A percentile compares a stretch with the other conserved stretches of the same genome.
These are phyloP conservation scores for Oreortyx pictus DNA, from an alignment of 2,797 vertebrate genomes.

Conservation along the genomic window DNA sequence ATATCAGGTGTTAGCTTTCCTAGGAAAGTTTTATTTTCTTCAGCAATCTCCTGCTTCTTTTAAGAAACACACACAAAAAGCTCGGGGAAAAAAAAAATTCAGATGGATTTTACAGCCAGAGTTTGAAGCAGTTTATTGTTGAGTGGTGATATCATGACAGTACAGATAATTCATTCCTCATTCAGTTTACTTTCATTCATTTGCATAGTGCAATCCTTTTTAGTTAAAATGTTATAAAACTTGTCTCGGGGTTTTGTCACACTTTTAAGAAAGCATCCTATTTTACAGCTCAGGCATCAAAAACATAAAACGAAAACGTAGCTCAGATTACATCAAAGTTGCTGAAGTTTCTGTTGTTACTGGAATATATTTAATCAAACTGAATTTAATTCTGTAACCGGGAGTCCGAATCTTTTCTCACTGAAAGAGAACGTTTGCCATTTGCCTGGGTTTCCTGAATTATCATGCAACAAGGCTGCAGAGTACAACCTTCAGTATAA, in stretches of 20 bases:
- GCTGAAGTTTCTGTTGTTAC: slow-evolving; percentile 33
- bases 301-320: not conserved
- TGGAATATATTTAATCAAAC: not conserved
- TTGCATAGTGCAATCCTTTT: slow-evolving; percentile 52
- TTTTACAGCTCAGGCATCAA: slow-evolving; percentile 43
- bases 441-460: not conserved
- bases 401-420: not conserved
- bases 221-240: slow-evolving; percentile 52
- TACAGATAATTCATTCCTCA: slow-evolving; percentile 40
- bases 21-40: not conserved
- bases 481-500: not conserved
- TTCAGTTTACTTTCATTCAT: slow-evolving; percentile 40
- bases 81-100: not conserved
- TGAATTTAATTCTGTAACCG: not conserved
- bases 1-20: not conserved
- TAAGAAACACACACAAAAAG: slow-evolving; percentile 4
- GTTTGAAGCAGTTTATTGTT: slow-evolving; percentile 42
- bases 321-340: slow-evolving; percentile 32
- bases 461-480: not conserved
- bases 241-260: slow-evolving; percentile 41
- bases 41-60: not conserved
- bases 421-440: not conserved
- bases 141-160: slow-evolving; percentile 15
- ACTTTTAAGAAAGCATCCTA: slow-evolving; percentile 26
- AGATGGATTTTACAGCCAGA: slow-evolving; percentile 25